Conservation (phyloP, 2,797 vertebrate species). For the Sebastes oblongus region DNA sequence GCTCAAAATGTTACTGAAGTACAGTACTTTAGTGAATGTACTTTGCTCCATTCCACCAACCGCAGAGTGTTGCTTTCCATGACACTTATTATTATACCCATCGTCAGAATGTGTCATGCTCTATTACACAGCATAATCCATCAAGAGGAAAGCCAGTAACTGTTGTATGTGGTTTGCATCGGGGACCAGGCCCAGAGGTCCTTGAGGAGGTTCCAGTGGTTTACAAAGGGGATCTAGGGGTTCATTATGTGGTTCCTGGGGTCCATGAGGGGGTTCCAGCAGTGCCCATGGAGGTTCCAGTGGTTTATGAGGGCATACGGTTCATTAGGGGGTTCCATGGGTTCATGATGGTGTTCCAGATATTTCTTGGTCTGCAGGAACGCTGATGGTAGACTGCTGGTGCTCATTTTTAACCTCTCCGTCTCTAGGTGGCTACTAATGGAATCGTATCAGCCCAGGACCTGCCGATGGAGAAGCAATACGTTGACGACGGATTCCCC, state of each 20-base stretch:
- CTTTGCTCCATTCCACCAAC: not conserved
- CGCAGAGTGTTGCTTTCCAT: not conserved
- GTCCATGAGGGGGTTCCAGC: not conserved
- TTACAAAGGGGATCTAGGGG: constrained; percentile 17
- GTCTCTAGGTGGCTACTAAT: constrained; percentile 93
- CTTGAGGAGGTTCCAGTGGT: constrained; percentile 21
- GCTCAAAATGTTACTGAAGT: not conserved
- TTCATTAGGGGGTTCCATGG: constrained; percentile 25
- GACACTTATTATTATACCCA: not conserved
- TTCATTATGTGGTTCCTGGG: constrained; percentile 48
- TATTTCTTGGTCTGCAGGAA: not conserved
- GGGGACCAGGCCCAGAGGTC: not conserved
- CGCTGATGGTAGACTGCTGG: not conserved
- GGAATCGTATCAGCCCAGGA: constrained; percentile 95
- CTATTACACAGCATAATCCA: not conserved
- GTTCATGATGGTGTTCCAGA: constrained; percentile 1
- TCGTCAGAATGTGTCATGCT: not conserved
- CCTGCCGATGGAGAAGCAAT: constrained; percentile 95
- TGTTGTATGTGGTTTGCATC: constrained; percentile 8
- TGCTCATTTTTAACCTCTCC: not conserved
- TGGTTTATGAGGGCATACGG: constrained; percentile 4
- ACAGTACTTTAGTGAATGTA: not conserved
- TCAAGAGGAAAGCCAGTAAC: not conserved
- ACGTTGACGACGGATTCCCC: constrained; percentile 94
- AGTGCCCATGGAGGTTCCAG: not conserved